These are phyloP conservation scores for Aricia artaxerxes DNA, from an alignment of 2,888 invertebrate species.

Conservation along the genomic window DNA sequence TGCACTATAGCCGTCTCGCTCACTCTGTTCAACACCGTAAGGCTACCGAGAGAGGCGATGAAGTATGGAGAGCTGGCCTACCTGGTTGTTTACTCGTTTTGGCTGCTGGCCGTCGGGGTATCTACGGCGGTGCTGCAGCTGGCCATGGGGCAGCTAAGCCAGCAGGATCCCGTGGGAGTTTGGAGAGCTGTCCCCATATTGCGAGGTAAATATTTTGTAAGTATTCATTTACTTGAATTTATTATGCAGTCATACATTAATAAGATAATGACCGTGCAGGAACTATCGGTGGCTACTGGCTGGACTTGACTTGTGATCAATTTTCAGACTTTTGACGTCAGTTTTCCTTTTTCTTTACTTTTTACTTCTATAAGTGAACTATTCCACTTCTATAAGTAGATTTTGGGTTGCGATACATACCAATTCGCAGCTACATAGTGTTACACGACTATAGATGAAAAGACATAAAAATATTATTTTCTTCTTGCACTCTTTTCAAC, in stretches of 20 bases:
- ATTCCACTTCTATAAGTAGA: too few relatives aligned
- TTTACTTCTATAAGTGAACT: too few relatives aligned
- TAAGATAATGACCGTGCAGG: too few relatives aligned
- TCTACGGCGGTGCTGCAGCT: slow-evolving; percentile 82
- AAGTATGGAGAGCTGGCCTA: slow-evolving; percentile 83
- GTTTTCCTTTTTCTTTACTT: too few relatives aligned
- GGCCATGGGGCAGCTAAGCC: slow-evolving; percentile 83
- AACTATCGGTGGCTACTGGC: too few relatives aligned
- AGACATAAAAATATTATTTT: too few relatives aligned
- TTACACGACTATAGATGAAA: too few relatives aligned
- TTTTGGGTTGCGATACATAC: too few relatives aligned
- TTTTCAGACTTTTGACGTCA: too few relatives aligned
- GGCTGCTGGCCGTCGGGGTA: slow-evolving; percentile 80
- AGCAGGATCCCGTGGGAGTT: slow-evolving; percentile 83
- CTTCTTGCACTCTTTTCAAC: too few relatives aligned
- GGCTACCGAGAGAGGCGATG: slow-evolving; percentile 81
- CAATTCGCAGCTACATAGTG: too few relatives aligned
- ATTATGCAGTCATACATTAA: neutral
- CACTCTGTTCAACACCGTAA: slow-evolving; percentile 81
- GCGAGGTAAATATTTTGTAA: slow-evolving; percentile 70
- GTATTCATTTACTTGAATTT: neutral
- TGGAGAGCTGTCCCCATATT: slow-evolving; percentile 85
- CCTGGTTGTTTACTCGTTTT: slow-evolving; percentile 80
- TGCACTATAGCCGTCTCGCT: slow-evolving; percentile 82
- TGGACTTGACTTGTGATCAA: too few relatives aligned